Conservation (phyloP, 2,797 vertebrate genomes). For the Dryobates pubescens region DNA sequence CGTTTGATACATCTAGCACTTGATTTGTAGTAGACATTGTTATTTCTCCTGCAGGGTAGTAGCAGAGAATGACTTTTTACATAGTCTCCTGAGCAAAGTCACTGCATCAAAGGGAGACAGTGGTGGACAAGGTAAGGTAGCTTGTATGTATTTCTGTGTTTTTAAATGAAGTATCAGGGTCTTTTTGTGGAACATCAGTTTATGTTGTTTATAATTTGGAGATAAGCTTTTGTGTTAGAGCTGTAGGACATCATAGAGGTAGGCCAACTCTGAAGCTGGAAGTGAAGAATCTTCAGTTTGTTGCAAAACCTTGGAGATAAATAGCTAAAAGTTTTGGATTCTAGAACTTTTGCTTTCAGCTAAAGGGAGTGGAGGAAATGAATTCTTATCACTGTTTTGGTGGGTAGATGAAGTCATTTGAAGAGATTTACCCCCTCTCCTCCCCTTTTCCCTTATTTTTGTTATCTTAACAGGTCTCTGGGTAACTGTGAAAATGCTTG, state of each 20-base stretch:
- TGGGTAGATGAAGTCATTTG: not conserved
- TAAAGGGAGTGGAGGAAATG: not conserved
- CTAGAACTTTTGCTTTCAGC: not conserved
- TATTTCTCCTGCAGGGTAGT: conserved; percentile 79
- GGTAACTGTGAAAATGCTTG: conserved; percentile 96
- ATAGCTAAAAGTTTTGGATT: not conserved
- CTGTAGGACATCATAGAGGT: not conserved
- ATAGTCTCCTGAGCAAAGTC: conserved; percentile 91
- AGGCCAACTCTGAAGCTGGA: not conserved
- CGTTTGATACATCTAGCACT: not conserved
- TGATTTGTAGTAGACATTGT: not conserved
- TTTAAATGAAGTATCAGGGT: not conserved
- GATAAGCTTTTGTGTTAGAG: not conserved
- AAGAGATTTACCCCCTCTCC: not conserved
- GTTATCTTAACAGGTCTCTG: conserved; percentile 85
- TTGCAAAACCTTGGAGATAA: not conserved
- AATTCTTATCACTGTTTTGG: not conserved
- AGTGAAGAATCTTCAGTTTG: not conserved
- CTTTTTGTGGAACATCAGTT: not conserved
- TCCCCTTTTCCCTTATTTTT: no score
- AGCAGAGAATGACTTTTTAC: conserved; percentile 94
- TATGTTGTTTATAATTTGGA: not conserved
- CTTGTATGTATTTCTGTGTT: not conserved
- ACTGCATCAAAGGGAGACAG: conserved; percentile 91
- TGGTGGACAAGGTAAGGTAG: conserved; percentile 91